phyloP scores from a whole-genome alignment of 1,140 invertebrate species.

The Ceratina calcarata region DNA sequence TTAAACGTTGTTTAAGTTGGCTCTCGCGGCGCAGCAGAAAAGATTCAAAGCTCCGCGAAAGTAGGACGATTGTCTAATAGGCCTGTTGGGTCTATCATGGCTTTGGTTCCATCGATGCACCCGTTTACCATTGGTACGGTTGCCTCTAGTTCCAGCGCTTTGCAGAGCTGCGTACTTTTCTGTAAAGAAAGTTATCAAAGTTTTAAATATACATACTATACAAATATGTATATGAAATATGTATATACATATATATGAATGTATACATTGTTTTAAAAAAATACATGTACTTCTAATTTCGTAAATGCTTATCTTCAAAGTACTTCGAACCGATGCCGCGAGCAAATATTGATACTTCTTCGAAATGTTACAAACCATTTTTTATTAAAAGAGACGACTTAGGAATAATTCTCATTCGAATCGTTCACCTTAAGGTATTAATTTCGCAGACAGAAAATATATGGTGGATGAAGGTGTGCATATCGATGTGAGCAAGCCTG shows the following conservation, averaged over 20 bases:
- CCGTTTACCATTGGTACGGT: constrained; percentile 72
- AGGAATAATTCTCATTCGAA: too few species aligned
- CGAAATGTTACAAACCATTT: too few species aligned
- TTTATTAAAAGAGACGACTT: too few species aligned
- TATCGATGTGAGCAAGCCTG: background rate
- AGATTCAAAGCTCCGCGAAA: constrained; percentile 76
- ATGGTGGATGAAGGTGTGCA: background rate
- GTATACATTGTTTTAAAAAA: too few species aligned
- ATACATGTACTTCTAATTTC: too few species aligned
- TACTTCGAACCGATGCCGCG: too few species aligned
- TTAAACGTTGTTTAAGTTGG: constrained; percentile 75
- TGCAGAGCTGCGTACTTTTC: constrained; percentile 75
- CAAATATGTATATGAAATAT: too few species aligned
- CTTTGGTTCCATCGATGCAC: constrained; percentile 71
- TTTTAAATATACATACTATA: background rate
- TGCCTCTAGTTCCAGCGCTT: constrained; percentile 66
- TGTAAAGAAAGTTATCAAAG: constrained; percentile 53
- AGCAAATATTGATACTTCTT: too few species aligned
- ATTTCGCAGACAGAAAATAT: background rate
- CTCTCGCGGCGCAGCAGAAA: constrained; percentile 75
- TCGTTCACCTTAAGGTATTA: too few species aligned
- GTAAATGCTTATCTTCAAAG: too few species aligned
- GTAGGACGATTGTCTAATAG: constrained; percentile 74
- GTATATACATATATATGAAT: too few species aligned
- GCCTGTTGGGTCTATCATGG: constrained; percentile 56